Conservation (phyloP, 2,888 invertebrate genomes). For the Epinotia demarniana region DNA sequence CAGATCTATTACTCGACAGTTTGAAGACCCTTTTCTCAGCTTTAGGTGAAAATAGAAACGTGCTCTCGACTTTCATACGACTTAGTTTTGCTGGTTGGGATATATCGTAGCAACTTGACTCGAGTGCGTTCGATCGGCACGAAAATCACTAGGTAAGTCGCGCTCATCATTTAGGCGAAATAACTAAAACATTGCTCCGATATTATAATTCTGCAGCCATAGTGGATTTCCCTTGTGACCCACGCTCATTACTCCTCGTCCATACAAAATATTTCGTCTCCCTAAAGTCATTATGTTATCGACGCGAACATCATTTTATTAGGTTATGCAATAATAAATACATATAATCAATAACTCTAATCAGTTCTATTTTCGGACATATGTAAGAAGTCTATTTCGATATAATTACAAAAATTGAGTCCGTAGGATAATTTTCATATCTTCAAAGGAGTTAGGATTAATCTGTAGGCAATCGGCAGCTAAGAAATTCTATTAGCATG, state of each 20-base stretch:
- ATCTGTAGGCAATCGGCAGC: no score
- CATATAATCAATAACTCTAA: neutral
- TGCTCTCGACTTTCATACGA: no score
- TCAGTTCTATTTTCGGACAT: neutral
- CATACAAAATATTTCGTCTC: constrained; percentile 48
- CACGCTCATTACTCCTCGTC: constrained; percentile 48
- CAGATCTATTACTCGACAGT: no score
- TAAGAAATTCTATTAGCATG: no score
- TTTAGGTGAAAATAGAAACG: no score
- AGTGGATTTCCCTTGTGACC: constrained; percentile 51
- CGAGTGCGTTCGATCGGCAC: neutral
- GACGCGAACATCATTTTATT: constrained; percentile 28
- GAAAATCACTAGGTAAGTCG: constrained; percentile 9
- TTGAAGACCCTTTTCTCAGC: no score
- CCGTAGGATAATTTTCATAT: no score
- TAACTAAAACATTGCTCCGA: constrained; percentile 30
- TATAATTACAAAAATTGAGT: no score
- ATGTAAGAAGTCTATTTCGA: neutral
- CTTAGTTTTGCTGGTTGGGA: no score
- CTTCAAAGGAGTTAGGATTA: no score
- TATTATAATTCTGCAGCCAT: constrained; percentile 44
- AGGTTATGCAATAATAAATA: neutral
- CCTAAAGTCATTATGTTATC: constrained; percentile 40
- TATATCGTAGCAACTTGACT: no score
- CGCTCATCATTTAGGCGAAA: constrained; percentile 7